Evolutionary conservation across 2,113 vertebrate species (phyloP).

Genomic region (Galemys pyrenaicus): DNA sequence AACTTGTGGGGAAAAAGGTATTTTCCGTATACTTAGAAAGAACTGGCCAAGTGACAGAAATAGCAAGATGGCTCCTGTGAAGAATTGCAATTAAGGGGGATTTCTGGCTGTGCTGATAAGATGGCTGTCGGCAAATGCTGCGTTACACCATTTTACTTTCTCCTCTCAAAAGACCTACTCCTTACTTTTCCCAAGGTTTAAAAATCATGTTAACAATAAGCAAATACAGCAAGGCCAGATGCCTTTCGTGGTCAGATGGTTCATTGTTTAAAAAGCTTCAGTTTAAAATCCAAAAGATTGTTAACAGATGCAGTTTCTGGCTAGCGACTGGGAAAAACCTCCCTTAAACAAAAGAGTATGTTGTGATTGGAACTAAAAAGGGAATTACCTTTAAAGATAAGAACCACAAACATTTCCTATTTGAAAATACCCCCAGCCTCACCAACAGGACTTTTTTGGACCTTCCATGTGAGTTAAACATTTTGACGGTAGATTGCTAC

Average conservation of each 20-base stretch:
- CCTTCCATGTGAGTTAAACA: constrained; percentile 35
- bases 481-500: constrained; percentile 42
- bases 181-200: constrained; percentile 80
- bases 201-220: constrained; percentile 84
- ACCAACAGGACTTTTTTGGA: constrained; percentile 55
- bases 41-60: neutral
- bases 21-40: neutral
- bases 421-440: constrained; percentile 78
- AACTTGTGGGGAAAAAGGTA: neutral
- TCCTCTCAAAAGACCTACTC: constrained; percentile 44
- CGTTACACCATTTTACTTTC: neutral
- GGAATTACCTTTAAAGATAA: constrained; percentile 86
- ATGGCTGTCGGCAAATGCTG: neutral
- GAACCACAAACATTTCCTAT: constrained; percentile 84
- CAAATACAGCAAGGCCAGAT: constrained; percentile 85
- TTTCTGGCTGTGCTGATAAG: neutral
- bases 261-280: constrained; percentile 85
- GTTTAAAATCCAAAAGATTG: constrained; percentile 86
- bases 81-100: neutral
- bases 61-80: neutral
- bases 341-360: constrained; percentile 83
- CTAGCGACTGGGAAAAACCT: constrained; percentile 81
- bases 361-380: constrained; percentile 85
- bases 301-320: constrained; percentile 88
- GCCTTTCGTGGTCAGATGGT: constrained; percentile 84